Evolutionary conservation across 2,888 invertebrate genomes (phyloP), one percentile per base, ranked within the genome.

Genomic region (Euzetes globulus): DNA sequence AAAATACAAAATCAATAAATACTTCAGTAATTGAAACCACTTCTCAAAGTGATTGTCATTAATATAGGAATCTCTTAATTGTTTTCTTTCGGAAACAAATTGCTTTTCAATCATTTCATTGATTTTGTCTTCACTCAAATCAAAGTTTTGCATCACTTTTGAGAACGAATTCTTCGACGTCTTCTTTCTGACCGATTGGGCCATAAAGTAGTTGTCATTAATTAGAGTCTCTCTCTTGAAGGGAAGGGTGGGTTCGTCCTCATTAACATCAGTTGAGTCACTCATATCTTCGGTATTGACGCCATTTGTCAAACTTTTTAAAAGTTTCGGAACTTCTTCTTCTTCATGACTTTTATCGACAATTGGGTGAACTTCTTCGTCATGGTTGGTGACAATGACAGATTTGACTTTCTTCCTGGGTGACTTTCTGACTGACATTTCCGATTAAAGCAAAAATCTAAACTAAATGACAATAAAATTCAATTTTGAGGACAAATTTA

Each of bases 201-300:
- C 71, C 72, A 74, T 47, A 58, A 74, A 74, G 37, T 74, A 74
- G 29, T 71, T 50, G 22, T 74, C 71, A 15, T 15, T 37, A 33
- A 63, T n/a, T 11, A 33, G 4, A 9, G 55, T n/a, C 52, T 52
- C 13, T 9, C 13, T 52, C 52, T 19, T 52, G 52, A 19, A 19
- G 52, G 7, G n/a, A 55, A 13, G 6, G 13, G 25, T 55, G 11
- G 27, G 22, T 11, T 71, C 52, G 1, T 52, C 27, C 11, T 71
- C 13, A 27, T 71, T 22, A 47, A 19, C 71, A 47, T 71, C 71
- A 27, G 52, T 71, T 2, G 52, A 55, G n/a, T 33, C 52, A 45
- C 22, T 15, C 1, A 63, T 27, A 45, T 37, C 63, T 33, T n/a
- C 63, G 33, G 17, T 37, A 27, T 60, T 60, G 2, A 11, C 7